Percentiles rank a stretch among this genome's conserved stretches.
phyloP scores from a whole-genome alignment of 2,888 invertebrate genomes.

The Synergus itoensis region DNA sequence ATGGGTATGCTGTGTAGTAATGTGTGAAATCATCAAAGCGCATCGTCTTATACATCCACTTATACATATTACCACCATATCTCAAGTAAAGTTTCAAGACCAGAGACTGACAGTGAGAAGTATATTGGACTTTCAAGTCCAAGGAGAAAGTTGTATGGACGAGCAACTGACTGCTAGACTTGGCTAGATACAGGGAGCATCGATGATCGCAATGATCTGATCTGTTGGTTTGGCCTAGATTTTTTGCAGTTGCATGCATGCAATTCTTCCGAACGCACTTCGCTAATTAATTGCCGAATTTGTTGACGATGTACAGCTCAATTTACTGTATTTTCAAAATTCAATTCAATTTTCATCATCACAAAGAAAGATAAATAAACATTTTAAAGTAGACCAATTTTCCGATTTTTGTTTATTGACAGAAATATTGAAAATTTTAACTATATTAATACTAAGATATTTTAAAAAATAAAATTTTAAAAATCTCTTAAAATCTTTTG shows the following conservation, averaged over 20 bases:
- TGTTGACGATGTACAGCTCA: not conserved
- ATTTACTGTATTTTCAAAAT: not conserved
- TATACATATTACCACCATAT: conserved; percentile 12
- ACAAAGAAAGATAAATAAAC: not conserved
- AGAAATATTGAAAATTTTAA: too few relatives aligned
- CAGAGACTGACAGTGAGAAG: conserved; percentile 46
- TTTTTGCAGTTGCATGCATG: conserved; percentile 44
- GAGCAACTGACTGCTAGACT: conserved; percentile 51
- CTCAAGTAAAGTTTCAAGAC: conserved; percentile 16
- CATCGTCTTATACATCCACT: conserved; percentile 5
- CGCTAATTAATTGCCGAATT: conserved; percentile 29
- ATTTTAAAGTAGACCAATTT: too few relatives aligned
- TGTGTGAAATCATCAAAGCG: conserved; percentile 21
- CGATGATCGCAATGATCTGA: conserved; percentile 58
- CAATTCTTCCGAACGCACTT: conserved; percentile 15
- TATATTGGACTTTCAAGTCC: conserved; percentile 65
- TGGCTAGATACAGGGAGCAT: conserved; percentile 61
- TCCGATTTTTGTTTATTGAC: too few relatives aligned
- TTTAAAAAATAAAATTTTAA: too few relatives aligned
- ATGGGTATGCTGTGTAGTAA: conserved; percentile 17
- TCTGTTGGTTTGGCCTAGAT: conserved; percentile 42
- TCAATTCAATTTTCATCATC: not conserved
- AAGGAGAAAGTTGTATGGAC: conserved; percentile 65
- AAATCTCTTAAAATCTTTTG: too few relatives aligned
- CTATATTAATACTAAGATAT: too few relatives aligned